phyloP scores from a whole-genome alignment of 2,888 invertebrate species.

The Drosophila barbarae region DNA sequence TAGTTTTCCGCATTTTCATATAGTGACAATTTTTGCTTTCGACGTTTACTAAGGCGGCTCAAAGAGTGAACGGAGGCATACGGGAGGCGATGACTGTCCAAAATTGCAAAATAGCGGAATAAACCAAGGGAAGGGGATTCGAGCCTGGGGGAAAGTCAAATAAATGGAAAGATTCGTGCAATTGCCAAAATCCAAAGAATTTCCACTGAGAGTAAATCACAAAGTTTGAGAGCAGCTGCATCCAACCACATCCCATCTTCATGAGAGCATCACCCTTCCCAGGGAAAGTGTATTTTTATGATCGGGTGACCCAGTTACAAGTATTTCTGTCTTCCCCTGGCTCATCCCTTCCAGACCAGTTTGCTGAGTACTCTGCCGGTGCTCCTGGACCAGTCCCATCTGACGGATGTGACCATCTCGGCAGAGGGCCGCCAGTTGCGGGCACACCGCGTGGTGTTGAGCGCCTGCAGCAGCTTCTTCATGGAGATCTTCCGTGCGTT shows the following conservation, averaged over 20 bases:
- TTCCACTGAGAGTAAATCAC: slow-evolving; percentile 62
- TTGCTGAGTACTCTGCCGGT: slow-evolving; percentile 88
- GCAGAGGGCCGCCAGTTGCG: slow-evolving; percentile 91
- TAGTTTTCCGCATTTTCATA: slow-evolving; percentile 71
- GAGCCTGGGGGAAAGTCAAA: slow-evolving; percentile 47
- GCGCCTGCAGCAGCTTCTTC: slow-evolving; percentile 94
- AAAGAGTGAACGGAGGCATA: slow-evolving; percentile 34
- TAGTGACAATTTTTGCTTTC: slow-evolving; percentile 63
- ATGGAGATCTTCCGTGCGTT: slow-evolving; percentile 87
- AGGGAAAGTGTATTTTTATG: slow-evolving; percentile 61
- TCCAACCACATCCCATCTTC: slow-evolving; percentile 41
- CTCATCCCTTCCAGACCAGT: slow-evolving; percentile 82
- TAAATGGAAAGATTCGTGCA: slow-evolving; percentile 72
- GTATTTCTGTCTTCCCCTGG: slow-evolving; percentile 6
- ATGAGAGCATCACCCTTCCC: slow-evolving; percentile 19
- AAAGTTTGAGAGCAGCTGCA: slow-evolving; percentile 60
- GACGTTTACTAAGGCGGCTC: slow-evolving; percentile 51
- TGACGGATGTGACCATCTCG: slow-evolving; percentile 92
- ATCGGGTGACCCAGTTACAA: slow-evolving; percentile 56
- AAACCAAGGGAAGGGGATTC: slow-evolving; percentile 1
- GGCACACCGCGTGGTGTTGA: slow-evolving; percentile 91
- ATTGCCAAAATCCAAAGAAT: slow-evolving; percentile 75
- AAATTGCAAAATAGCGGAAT: slow-evolving; percentile 55
- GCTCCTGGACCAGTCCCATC: slow-evolving; percentile 88
- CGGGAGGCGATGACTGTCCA: slow-evolving; percentile 56